A percentile compares a stretch with the other conserved stretches of the same genome.
Evolutionary conservation across 2,113 vertebrate genomes (phyloP).

Genomic region (Labeo catla): DNA sequence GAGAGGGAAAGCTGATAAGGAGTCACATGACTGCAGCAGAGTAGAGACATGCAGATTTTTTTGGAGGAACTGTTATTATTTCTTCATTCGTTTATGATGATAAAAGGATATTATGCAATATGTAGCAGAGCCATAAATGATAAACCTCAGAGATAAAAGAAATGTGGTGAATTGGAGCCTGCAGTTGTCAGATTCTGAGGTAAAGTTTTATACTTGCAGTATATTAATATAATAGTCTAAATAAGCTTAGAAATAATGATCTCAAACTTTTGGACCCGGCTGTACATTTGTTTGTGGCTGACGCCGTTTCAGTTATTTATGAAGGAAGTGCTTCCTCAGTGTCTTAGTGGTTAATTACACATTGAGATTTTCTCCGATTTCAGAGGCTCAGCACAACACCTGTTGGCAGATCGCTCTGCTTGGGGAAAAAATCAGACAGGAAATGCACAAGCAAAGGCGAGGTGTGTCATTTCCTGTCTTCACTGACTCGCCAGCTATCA

Average conservation of each 20-base stretch:
- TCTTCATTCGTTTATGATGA: background rate
- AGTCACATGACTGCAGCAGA: background rate
- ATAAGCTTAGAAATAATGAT: background rate
- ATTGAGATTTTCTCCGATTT: background rate
- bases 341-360: background rate
- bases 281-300: background rate
- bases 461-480: constrained; percentile 24
- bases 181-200: background rate
- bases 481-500: constrained; percentile 27
- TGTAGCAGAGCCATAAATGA: background rate
- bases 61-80: background rate
- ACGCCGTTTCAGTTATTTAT: background rate
- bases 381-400: constrained; percentile 23
- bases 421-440: background rate
- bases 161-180: background rate
- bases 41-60: background rate
- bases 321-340: background rate
- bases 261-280: background rate
- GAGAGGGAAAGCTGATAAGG: constrained; percentile 45
- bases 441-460: background rate
- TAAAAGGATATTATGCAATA: background rate
- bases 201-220: background rate
- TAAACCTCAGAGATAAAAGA: background rate
- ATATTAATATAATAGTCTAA: background rate
- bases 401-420: background rate